Evolutionary conservation across 2,113 vertebrate genomes (phyloP).

Genomic region (Uropsilus gracilis): DNA sequence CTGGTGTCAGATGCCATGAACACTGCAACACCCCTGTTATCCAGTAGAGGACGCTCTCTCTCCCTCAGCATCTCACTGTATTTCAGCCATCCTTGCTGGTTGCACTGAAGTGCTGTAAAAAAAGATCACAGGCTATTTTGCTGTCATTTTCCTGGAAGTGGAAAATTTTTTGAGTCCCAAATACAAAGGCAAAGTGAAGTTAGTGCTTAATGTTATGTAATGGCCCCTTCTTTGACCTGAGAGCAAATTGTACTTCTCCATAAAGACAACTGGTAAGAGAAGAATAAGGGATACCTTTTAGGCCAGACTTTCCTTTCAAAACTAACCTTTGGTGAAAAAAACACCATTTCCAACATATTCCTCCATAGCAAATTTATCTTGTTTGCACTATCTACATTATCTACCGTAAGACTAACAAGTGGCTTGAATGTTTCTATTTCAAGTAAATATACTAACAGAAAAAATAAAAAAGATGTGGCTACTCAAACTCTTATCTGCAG

Average conservation of each 20-base stretch:
- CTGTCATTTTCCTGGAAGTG: background rate
- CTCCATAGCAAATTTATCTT: background rate
- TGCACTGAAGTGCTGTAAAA: background rate
- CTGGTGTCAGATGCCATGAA: background rate
- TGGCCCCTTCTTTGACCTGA: background rate
- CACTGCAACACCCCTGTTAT: background rate
- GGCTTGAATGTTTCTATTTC: background rate
- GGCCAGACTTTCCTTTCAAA: background rate
- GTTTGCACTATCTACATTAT: background rate
- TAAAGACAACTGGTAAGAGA: background rate
- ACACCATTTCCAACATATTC: background rate
- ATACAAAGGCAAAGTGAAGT: background rate
- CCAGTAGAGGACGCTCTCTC: background rate
- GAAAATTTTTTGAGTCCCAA: background rate
- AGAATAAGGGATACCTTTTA: background rate
- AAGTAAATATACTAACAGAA: background rate
- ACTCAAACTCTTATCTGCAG: background rate
- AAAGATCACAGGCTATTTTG: background rate
- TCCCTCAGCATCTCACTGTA: background rate
- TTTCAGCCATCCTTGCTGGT: background rate
- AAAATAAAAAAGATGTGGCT: background rate
- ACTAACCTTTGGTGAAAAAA: background rate
- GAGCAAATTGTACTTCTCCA: background rate
- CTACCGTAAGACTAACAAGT: background rate
- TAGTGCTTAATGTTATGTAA: background rate